Percentiles rank a stretch among this genome's conserved stretches.
These are phyloP conservation scores for Unio delphinus DNA, from an alignment of 2,888 invertebrate species.

Conservation along the genomic window DNA sequence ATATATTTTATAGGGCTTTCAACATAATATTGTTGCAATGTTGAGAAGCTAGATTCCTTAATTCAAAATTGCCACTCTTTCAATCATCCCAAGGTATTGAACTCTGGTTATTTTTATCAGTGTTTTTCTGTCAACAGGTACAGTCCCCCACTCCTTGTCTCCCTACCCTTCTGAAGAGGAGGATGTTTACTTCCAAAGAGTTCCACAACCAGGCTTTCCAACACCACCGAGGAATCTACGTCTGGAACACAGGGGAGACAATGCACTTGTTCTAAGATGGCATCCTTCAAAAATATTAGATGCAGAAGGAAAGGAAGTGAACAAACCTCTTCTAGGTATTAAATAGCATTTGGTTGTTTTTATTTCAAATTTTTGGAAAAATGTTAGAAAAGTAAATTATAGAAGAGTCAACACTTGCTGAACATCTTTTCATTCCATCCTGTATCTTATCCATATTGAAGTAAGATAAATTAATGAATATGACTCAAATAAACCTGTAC, in stretches of 20 bases:
- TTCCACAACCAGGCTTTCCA: conserved; percentile 60
- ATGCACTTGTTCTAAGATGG: conserved; percentile 60
- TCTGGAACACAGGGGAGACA: conserved; percentile 48
- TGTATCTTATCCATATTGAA: too few relatives aligned
- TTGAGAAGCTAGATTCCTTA: too few relatives aligned
- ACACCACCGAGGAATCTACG: conserved; percentile 62
- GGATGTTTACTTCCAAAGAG: conserved; percentile 51
- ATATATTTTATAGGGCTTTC: too few relatives aligned
- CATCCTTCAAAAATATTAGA: conserved; percentile 52
- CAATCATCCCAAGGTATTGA: too few relatives aligned
- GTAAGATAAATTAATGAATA: too few relatives aligned
- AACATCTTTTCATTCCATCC: too few relatives aligned
- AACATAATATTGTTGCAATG: too few relatives aligned
- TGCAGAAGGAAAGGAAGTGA: conserved; percentile 39
- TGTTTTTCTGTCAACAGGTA: conserved; percentile 33
- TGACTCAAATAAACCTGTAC: too few relatives aligned
- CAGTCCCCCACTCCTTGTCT: conserved; percentile 60
- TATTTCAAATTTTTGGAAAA: too few relatives aligned
- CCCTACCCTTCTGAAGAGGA: conserved; percentile 63
- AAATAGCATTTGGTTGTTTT: conserved; percentile 3
- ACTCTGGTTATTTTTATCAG: background rate
- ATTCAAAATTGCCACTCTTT: too few relatives aligned
- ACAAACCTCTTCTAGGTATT: conserved; percentile 57
- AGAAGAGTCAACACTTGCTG: too few relatives aligned
- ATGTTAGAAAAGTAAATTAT: too few relatives aligned